Evolutionary conservation across 2,888 invertebrate species (phyloP), one percentile per base, ranked within the genome.

Genomic region (Caenorhabditis wallacei): DNA sequence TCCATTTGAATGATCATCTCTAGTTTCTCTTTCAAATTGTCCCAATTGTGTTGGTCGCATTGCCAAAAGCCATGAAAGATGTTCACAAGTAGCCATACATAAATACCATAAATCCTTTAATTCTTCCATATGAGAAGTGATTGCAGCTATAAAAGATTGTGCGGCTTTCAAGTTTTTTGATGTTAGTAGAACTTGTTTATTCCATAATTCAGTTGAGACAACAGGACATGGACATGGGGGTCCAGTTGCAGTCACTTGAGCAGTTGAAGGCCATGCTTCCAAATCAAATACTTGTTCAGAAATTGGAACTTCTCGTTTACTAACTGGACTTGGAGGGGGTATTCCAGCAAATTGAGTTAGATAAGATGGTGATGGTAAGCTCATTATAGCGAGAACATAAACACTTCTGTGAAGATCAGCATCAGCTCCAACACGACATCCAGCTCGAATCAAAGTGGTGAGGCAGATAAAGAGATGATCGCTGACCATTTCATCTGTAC

Each of bases 91-190:
- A 10, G 97, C 97, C 35, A 99, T 94, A 0, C 98, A 96, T 53
- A 98, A 95, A 37, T 84, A 84, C 76, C 71, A 82, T 7, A 78
- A 54, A 26, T 72, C 71, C 3, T 72, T 54, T 11, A 82, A 51
- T 11, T 82, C 78, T 16, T 74, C 68, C 37, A 82, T 82, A 24
- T 82, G 79, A 0, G 74, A 74, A 4, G 83, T 79, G 13, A 85
- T 53, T 18, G 82, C 75, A 3, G 80, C 84, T 59, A 99, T 94
- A 63, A 99, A 93, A 0, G 97, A 96, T 84, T 96, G 94, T 95
- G 98, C 97, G 37, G 97, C 97, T 90, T 98, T 97, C 75, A 99
- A 94, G 94, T 99, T 99, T 90, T 98, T 97, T 0, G 97, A 96
- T 2, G 98, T 98, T 91, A 99, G 94, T 97, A 98, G 97, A 71